phyloP scores from a whole-genome alignment of 1,140 invertebrate genomes.

The Bombus waltoni region DNA sequence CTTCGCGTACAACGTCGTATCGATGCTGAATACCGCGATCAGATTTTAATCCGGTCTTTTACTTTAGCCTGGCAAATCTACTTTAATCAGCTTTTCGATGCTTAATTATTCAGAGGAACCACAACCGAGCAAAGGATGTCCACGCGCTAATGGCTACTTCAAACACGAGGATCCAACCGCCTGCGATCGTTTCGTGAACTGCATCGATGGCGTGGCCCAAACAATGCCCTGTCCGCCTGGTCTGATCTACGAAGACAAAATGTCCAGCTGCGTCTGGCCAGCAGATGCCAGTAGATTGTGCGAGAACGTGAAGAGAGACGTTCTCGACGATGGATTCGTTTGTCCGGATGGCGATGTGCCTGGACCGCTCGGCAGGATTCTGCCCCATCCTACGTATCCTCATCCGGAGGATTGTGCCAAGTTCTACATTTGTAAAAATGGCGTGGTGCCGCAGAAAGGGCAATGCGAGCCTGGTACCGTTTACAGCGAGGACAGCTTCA shows the following conservation, averaged over 20 bases:
- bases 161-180: slow-evolving; percentile 89
- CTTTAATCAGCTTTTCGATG: not conserved
- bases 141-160: slow-evolving; percentile 91
- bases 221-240: slow-evolving; percentile 90
- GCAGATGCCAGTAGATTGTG: slow-evolving; percentile 85
- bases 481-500: slow-evolving; percentile 91
- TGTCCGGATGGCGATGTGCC: slow-evolving; percentile 89
- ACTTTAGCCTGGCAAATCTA: no score
- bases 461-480: slow-evolving; percentile 90
- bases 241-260: slow-evolving; percentile 90
- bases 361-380: slow-evolving; percentile 87
- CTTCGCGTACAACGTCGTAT: no score
- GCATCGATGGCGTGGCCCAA: slow-evolving; percentile 89
- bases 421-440: slow-evolving; percentile 93
- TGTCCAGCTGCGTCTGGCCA: slow-evolving; percentile 90
- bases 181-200: slow-evolving; percentile 93
- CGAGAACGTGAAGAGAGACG: slow-evolving; percentile 86
- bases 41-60: not conserved
- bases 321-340: slow-evolving; percentile 89
- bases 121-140: slow-evolving; percentile 88
- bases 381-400: slow-evolving; percentile 91
- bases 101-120: slow-evolving; percentile 85
- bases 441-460: slow-evolving; percentile 89
- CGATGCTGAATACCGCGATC: no score
- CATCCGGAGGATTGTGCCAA: slow-evolving; percentile 93